Percentiles rank a stretch among this genome's conserved stretches.
Conservation (phyloP, 92 coral and sea anemone species). For the Anthopleura xanthogrammica region DNA sequence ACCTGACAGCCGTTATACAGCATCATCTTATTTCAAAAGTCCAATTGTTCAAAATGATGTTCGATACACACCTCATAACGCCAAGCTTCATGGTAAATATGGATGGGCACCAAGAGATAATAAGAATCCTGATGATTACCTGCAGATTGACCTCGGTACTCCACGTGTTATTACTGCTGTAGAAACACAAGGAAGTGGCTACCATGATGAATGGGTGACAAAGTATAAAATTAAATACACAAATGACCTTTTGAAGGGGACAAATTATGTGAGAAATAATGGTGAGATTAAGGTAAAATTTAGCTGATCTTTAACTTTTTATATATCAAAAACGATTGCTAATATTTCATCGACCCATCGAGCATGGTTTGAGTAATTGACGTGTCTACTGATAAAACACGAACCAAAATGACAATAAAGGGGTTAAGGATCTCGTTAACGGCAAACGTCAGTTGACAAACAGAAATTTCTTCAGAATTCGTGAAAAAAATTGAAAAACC, state of each 20-base stretch:
- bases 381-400: too few species aligned
- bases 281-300: neutral
- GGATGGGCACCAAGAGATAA: slow-evolving; percentile 29
- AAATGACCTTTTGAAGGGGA: neutral
- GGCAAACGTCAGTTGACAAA: too few species aligned
- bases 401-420: too few species aligned
- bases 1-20: slow-evolving; percentile 22
- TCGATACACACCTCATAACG: slow-evolving; percentile 7
- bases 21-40: slow-evolving; percentile 5
- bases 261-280: neutral
- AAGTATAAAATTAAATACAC: neutral
- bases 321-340: too few species aligned
- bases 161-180: slow-evolving; percentile 25
- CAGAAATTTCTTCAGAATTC: too few species aligned
- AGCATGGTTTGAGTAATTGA: too few species aligned
- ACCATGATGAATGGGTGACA: slow-evolving; percentile 8
- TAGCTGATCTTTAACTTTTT: too few species aligned
- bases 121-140: slow-evolving; percentile 15
- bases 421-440: too few species aligned
- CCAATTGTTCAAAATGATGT: neutral
- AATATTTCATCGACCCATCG: too few species aligned
- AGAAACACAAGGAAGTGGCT: slow-evolving; percentile 28
- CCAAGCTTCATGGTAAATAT: neutral
- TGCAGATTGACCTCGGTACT: slow-evolving; percentile 26
- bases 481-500: too few species aligned